Conservation (phyloP, 2,113 vertebrate genomes). For the Ceyx margarethae region DNA sequence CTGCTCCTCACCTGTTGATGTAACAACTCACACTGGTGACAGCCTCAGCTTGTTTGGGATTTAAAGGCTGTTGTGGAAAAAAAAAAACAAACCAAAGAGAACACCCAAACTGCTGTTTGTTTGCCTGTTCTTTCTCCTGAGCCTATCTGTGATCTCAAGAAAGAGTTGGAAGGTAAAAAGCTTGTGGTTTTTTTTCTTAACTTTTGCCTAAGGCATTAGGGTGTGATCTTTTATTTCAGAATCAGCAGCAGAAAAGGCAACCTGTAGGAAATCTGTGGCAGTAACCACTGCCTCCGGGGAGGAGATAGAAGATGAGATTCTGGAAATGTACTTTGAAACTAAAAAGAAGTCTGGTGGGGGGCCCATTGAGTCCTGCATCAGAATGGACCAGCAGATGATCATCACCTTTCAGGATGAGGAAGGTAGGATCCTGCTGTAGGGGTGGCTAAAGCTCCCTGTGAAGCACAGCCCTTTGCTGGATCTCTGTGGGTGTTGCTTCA, state of each 20-base stretch:
- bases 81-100: background rate
- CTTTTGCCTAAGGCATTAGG: background rate
- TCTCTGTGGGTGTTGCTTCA: background rate
- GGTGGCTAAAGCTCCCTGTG: background rate
- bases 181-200: background rate
- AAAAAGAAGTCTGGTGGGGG: conserved; percentile 61
- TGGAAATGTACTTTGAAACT: conserved; percentile 67
- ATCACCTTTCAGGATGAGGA: conserved; percentile 47
- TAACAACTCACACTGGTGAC: accelerated
- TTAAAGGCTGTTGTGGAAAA: background rate
- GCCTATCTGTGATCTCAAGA: background rate
- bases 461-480: background rate
- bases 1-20: background rate
- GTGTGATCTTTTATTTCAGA: conserved; percentile 24
- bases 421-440: background rate
- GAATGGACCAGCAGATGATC: conserved; percentile 4
- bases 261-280: background rate
- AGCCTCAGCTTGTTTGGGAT: background rate
- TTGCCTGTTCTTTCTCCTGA: background rate
- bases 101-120: background rate
- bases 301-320: conserved; percentile 31
- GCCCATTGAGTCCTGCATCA: background rate
- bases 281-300: conserved; percentile 20
- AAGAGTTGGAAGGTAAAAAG: background rate
- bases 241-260: background rate